These are phyloP conservation scores for Acanthosepion lycidas DNA, from an alignment of 2,888 invertebrate genomes.

Conservation along the genomic window DNA sequence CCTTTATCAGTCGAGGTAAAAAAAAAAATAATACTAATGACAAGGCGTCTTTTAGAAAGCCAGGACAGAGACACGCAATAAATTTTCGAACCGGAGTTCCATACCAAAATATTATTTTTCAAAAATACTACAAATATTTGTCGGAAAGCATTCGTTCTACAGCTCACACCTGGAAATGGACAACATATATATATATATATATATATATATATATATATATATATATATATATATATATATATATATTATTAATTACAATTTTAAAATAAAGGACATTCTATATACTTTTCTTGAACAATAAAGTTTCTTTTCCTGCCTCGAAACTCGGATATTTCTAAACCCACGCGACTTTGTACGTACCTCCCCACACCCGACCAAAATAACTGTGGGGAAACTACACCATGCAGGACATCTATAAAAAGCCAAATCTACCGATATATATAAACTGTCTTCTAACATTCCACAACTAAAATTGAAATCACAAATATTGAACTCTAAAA, in stretches of 20 bases:
- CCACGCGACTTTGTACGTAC: not conserved
- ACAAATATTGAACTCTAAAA: not conserved
- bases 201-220: conserved; percentile 37
- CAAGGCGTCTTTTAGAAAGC: not conserved
- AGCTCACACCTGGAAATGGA: not conserved
- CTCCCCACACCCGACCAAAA: too few relatives aligned
- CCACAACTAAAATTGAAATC: not conserved
- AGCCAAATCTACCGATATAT: not conserved
- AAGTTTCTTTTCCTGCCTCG: not conserved
- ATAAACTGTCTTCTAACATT: not conserved
- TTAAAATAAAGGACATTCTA: not conserved
- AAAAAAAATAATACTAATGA: not conserved
- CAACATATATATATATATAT: not conserved
- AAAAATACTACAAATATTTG: not conserved
- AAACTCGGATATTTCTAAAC: not conserved
- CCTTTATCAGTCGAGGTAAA: not conserved
- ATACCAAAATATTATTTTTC: not conserved
- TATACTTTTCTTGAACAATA: not conserved
- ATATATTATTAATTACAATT: not conserved
- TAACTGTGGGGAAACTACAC: too few relatives aligned
- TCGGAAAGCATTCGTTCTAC: not conserved
- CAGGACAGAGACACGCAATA: not conserved
- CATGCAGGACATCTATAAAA: too few relatives aligned
- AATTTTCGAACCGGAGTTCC: not conserved
- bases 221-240: conserved; percentile 43